These are phyloP conservation scores for Cottoperca gobio DNA, from an alignment of 2,797 vertebrate species.

Conservation along the genomic window DNA sequence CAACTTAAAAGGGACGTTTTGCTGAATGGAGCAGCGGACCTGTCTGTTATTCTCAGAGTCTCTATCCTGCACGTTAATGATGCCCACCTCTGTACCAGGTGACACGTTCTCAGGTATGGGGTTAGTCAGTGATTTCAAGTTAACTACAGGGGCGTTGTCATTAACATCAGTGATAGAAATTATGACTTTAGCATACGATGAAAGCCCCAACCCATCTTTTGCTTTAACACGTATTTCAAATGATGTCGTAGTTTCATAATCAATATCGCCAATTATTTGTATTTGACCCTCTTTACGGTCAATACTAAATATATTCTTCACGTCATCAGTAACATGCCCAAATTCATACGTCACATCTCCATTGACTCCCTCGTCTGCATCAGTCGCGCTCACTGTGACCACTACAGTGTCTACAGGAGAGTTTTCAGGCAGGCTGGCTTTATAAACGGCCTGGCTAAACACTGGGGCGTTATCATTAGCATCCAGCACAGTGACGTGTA, in stretches of 20 bases:
- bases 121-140: constrained; percentile 78
- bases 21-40: too few species aligned
- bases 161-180: constrained; percentile 85
- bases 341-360: constrained; percentile 77
- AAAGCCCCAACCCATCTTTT: constrained; percentile 80
- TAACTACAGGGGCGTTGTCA: constrained; percentile 83
- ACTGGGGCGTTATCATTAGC: too few species aligned
- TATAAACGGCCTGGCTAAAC: constrained; percentile 11
- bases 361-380: constrained; percentile 70
- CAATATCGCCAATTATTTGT: constrained; percentile 43
- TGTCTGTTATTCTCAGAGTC: too few species aligned
- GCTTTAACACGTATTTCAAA: constrained; percentile 83
- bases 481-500: too few species aligned
- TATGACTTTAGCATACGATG: constrained; percentile 70
- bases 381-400: neutral
- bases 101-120: constrained; percentile 73
- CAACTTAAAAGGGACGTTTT: too few species aligned
- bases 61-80: too few species aligned
- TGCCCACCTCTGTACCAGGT: constrained; percentile 38
- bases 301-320: constrained; percentile 65
- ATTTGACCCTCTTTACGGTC: constrained; percentile 62
- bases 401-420: neutral
- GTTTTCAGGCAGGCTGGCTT: constrained; percentile 53
- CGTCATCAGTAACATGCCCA: constrained; percentile 60
- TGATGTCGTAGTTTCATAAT: constrained; percentile 69